These are phyloP conservation scores for Agraylea sexmaculata DNA, from an alignment of 1,140 invertebrate species.

Conservation along the genomic window DNA sequence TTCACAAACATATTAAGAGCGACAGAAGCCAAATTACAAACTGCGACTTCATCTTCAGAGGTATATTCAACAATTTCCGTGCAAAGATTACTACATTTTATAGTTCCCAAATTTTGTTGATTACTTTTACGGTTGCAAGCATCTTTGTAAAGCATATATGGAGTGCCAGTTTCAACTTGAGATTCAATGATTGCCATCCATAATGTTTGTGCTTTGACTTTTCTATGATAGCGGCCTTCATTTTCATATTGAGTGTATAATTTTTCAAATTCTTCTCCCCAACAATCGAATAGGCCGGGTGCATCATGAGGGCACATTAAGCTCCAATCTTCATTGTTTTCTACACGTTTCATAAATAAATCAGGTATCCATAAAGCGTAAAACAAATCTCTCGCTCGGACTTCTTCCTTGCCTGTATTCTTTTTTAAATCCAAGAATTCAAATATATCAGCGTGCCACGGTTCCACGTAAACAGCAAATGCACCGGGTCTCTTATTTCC, in stretches of 20 bases:
- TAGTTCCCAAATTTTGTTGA: constrained; percentile 97
- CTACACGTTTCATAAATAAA: constrained; percentile 95
- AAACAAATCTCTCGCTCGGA: constrained; percentile 90
- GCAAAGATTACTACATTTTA: constrained; percentile 96
- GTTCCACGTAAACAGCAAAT: constrained; percentile 97
- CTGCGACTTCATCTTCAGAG: constrained; percentile 86
- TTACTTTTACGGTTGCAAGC: constrained; percentile 96
- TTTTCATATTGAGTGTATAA: constrained; percentile 85
- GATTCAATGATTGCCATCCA: constrained; percentile 93
- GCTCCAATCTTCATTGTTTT: constrained; percentile 79
- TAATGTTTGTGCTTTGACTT: constrained; percentile 76
- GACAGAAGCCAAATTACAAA: constrained; percentile 97
- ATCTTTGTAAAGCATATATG: constrained; percentile 98
- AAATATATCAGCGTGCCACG: constrained; percentile 97
- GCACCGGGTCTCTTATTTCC: constrained; percentile 97
- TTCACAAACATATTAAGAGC: constrained; percentile 95
- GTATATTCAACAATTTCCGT: constrained; percentile 97
- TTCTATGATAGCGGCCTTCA: constrained; percentile 61
- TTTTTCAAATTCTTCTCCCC: constrained; percentile 90
- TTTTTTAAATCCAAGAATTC: constrained; percentile 91
- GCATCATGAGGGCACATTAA: constrained; percentile 95
- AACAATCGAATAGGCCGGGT: constrained; percentile 81
- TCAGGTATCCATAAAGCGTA: constrained; percentile 98
- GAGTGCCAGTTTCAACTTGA: constrained; percentile 96
- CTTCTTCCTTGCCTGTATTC: constrained; percentile 90